Percentiles rank a stretch among this genome's conserved stretches.
These are phyloP conservation scores for Lipotes vexillifer DNA, from an alignment of 2,113 vertebrate species.

Conservation along the genomic window DNA sequence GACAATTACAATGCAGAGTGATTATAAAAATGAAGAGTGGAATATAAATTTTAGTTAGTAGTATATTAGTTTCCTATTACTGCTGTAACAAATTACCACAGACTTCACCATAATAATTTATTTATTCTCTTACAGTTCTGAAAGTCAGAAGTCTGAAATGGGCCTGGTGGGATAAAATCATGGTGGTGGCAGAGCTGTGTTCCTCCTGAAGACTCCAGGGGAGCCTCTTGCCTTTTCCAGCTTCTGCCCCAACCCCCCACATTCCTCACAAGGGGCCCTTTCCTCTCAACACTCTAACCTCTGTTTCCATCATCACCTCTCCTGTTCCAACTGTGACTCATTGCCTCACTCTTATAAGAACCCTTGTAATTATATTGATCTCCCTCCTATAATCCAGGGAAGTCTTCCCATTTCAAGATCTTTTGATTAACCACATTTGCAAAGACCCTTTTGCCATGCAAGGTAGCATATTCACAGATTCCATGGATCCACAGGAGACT, in stretches of 20 bases:
- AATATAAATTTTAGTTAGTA: neutral
- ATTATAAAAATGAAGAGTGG: neutral
- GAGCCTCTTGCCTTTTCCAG: neutral
- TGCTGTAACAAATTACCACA: neutral
- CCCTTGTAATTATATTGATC: neutral
- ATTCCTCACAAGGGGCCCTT: accelerated
- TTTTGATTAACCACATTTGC: no score
- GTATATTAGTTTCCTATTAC: neutral
- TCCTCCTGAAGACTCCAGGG: neutral
- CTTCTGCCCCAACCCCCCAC: accelerated
- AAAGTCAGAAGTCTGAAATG: neutral
- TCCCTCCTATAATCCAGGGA: neutral
- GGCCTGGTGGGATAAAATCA: neutral
- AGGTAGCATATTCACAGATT: accelerated
- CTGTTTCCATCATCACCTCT: accelerated
- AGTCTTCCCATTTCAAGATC: neutral
- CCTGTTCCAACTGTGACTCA: no score
- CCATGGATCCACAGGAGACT: no score
- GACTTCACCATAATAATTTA: neutral
- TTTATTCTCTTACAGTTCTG: neutral
- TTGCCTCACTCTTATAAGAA: accelerated
- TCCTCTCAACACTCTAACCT: neutral
- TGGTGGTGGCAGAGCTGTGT: neutral
- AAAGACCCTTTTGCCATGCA: neutral
- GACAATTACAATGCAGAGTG: neutral